Evolutionary conservation across 2,888 invertebrate species (phyloP), one percentile per base, ranked within the genome.

Genomic region (Chymomyza fuscimana): DNA sequence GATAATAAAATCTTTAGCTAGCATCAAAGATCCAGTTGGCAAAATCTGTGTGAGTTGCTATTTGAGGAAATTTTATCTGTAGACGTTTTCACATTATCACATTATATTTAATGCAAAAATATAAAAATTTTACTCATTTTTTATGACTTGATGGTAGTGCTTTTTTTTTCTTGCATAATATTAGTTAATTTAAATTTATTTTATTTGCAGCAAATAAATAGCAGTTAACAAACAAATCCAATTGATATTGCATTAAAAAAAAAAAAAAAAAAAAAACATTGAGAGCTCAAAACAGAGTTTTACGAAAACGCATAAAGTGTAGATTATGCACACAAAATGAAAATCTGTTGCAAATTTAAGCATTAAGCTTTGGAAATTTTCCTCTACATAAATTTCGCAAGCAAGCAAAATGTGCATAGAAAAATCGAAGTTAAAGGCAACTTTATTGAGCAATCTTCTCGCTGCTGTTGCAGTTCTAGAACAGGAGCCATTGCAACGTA

Each of bases 381-480:
- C 10, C 36, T 50, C 15, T 9, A 65, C 65, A 67, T 36, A 63
- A 69, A 64, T 63, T 69, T 58, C 46, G 15, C 9, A 62, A 29
- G 52, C 19, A 52, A 62, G 50, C 50, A 62, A 62, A 63, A 16
- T 15, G 25, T 9, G 54, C 56, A 64, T 19, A 61, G 50, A 54
- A 58, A 69, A 58, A 72, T 74, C 52, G 52, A 71, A 68, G 19
- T 58, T 32, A 52, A 58, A 61, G 29, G 50, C 63, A 72, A 73
- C 73, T 72, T 73, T 72, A 60, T 60, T 15, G 36, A 60, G 32
- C 60, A 60, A 60, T 60, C 36, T 60, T 36, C 60, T 36, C 5
- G 58, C 29, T 25, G 22, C 58, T 22, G 40, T 46, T 46, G 32
- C 32, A 32, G 25, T 4, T 5, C 36, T 36, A 36, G 36, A 36